Conservation (phyloP, 2,888 invertebrate genomes). For the Oxystoma pomonae region DNA sequence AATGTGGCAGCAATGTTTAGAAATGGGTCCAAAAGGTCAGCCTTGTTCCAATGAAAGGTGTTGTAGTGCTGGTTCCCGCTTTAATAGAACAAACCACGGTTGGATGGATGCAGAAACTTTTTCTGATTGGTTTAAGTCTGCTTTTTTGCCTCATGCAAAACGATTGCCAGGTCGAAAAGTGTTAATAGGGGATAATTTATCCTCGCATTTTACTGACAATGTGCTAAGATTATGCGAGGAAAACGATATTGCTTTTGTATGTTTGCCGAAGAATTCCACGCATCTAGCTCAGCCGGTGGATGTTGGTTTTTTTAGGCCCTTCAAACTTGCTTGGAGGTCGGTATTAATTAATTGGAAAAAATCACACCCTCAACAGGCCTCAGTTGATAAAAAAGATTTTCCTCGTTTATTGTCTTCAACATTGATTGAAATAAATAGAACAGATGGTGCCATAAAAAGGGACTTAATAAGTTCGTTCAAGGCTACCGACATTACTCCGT, state of each 20-base stretch:
- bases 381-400: conserved; percentile 6
- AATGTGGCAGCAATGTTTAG: too few species aligned
- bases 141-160: too few species aligned
- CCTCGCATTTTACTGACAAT: conserved; percentile 4
- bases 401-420: conserved; percentile 6
- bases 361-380: background rate
- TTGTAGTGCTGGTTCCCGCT: conserved; percentile 1
- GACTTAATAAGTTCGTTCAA: conserved; percentile 21
- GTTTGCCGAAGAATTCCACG: conserved; percentile 32
- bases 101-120: conserved; percentile 7
- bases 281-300: conserved; percentile 35
- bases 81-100: conserved; percentile 6
- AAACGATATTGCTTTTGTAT: conserved; percentile 37
- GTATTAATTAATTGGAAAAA: conserved; percentile 17
- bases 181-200: conserved; percentile 36
- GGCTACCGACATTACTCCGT: conserved; percentile 23
- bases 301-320: conserved; percentile 32
- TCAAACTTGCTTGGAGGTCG: conserved; percentile 31
- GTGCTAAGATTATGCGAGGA: conserved; percentile 26
- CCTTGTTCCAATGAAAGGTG: too few species aligned
- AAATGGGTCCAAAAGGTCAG: conserved; percentile 5
- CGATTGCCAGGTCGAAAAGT: conserved; percentile 29
- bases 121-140: conserved; percentile 8
- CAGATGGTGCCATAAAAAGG: conserved; percentile 20
- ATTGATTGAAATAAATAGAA: conserved; percentile 3